Conservation (phyloP, 2,888 invertebrate genomes). For the Lucinisca nassula region DNA sequence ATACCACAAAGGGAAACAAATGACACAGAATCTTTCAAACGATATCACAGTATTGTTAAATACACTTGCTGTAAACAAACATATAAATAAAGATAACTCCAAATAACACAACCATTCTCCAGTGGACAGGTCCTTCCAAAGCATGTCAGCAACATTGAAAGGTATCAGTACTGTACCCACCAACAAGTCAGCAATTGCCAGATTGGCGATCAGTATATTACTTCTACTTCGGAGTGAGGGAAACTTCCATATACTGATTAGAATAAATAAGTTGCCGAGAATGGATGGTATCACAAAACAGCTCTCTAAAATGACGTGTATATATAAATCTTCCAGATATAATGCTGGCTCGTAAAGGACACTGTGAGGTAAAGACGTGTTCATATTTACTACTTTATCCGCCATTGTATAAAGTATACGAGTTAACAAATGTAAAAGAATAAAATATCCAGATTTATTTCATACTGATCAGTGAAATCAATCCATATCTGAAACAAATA, state of each 20-base stretch:
- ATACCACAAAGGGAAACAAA: slow-evolving; percentile 1
- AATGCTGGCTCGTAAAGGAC: too few species aligned
- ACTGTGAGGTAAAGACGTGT: too few species aligned
- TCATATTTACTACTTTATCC: too few species aligned
- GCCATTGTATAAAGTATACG: too few species aligned
- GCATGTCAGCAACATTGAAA: neutral
- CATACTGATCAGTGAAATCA: too few species aligned
- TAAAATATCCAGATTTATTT: too few species aligned
- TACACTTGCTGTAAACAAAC: slow-evolving; percentile 5
- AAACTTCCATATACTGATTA: neutral
- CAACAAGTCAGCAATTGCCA: neutral
- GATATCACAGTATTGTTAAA: slow-evolving; percentile 1
- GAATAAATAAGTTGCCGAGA: neutral
- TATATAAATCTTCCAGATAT: neutral
- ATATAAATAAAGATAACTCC: neutral
- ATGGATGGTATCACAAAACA: neutral
- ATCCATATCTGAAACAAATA: too few species aligned
- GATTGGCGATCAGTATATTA: neutral
- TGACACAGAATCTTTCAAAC: neutral
- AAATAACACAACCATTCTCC: neutral
- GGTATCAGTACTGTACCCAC: neutral
- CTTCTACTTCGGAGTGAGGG: neutral
- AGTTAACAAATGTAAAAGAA: too few species aligned
- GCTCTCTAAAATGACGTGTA: neutral
- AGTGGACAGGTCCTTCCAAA: neutral